phyloP scores from a whole-genome alignment of 2,888 invertebrate species.

The Drosophila melanosoma region DNA sequence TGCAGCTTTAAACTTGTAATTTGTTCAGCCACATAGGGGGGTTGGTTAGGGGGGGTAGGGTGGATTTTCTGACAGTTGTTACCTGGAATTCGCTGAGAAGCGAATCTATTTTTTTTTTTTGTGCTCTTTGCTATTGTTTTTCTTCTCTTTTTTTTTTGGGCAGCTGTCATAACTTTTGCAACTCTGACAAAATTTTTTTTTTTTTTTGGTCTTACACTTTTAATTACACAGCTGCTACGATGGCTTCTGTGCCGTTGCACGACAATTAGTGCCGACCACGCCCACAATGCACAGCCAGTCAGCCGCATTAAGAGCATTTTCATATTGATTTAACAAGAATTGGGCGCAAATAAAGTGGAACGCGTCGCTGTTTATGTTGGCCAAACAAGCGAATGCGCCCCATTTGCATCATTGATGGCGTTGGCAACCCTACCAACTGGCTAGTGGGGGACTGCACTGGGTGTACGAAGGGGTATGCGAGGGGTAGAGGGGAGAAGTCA shows the following conservation, averaged over 20 bases:
- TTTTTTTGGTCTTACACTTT: constrained; percentile 28
- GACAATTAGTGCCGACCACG: constrained; percentile 44
- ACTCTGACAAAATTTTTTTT: constrained; percentile 25
- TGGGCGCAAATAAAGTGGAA: constrained; percentile 34
- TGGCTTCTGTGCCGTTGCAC: not conserved
- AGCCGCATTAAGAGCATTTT: constrained; percentile 8
- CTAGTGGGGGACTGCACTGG: not conserved
- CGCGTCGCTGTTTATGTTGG: constrained; percentile 62
- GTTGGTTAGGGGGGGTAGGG: not conserved
- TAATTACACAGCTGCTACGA: constrained; percentile 47
- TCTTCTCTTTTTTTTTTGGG: not conserved
- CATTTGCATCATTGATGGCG: constrained; percentile 57
- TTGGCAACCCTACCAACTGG: constrained; percentile 50
- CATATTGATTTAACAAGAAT: constrained; percentile 60
- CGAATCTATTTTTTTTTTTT: constrained; percentile 18
- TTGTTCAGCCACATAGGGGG: constrained; percentile 16
- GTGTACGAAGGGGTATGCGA: not conserved
- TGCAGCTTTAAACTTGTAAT: constrained; percentile 45
- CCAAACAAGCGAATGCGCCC: constrained; percentile 59
- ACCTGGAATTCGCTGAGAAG: constrained; percentile 47
- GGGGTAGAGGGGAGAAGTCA: not conserved
- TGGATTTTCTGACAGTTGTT: constrained; percentile 15
- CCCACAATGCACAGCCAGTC: constrained; percentile 10
- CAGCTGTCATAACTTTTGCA: constrained; percentile 60
- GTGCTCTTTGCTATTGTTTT: not conserved